Conservation (phyloP, 2,113 vertebrate genomes). For the Xiphias gladius region DNA sequence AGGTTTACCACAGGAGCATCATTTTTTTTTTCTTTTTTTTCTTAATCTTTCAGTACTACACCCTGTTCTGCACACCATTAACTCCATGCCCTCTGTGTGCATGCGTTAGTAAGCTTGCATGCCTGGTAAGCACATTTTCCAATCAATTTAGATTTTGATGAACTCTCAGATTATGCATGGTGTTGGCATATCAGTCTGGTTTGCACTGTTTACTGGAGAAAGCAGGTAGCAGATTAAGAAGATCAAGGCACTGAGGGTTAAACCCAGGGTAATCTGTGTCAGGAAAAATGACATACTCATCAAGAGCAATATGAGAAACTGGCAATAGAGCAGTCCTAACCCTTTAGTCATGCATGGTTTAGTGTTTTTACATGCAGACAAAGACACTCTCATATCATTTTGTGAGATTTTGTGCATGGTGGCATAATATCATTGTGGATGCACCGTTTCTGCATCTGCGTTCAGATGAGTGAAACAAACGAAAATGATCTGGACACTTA, state of each 20-base stretch:
- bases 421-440: background rate
- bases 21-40: constrained; percentile 10
- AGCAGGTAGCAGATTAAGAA: background rate
- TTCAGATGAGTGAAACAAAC: constrained; percentile 41
- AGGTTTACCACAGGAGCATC: constrained; percentile 22
- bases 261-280: background rate
- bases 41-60: constrained; percentile 23
- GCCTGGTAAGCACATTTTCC: constrained; percentile 41
- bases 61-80: constrained; percentile 33
- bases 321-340: background rate
- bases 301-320: background rate
- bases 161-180: constrained; percentile 9
- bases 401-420: background rate
- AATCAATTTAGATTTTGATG: constrained; percentile 33
- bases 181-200: background rate
- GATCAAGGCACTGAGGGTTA: background rate
- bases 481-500: constrained; percentile 44
- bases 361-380: background rate
- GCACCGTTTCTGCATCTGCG: constrained; percentile 13
- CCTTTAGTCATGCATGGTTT: background rate
- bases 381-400: background rate
- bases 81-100: constrained; percentile 3
- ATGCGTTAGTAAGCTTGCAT: constrained; percentile 1
- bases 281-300: background rate
- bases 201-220: constrained; percentile 5